Evolutionary conservation across 1,140 invertebrate genomes (phyloP).

Genomic region (Cotesia typhae): DNA sequence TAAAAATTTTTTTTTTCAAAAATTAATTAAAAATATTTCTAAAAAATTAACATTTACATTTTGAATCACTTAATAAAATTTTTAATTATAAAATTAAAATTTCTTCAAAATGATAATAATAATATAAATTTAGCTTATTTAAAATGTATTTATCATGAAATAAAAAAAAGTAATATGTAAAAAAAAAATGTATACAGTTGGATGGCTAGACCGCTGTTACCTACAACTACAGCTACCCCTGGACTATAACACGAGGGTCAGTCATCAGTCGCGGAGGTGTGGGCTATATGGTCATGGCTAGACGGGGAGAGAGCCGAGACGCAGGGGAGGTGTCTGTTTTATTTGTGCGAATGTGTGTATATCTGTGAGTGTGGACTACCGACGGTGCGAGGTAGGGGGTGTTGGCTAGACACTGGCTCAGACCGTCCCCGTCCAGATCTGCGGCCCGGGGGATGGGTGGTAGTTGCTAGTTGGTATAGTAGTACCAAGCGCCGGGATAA

Average conservation of each 20-base stretch:
- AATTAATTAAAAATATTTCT: too few species aligned
- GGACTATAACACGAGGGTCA: slow-evolving; percentile 13
- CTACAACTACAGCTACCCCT: slow-evolving; percentile 1
- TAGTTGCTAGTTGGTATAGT: too few species aligned
- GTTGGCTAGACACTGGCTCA: slow-evolving; percentile 59
- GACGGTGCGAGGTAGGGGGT: slow-evolving; percentile 51
- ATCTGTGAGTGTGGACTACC: slow-evolving; percentile 27
- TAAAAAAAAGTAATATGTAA: too few species aligned
- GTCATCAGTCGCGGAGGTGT: not conserved
- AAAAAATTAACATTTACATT: too few species aligned
- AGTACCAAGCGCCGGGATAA: not conserved
- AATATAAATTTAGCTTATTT: not conserved
- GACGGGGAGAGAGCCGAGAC: slow-evolving; percentile 33
- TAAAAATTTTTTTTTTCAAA: too few species aligned
- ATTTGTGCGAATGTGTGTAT: slow-evolving; percentile 16
- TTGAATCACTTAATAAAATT: too few species aligned
- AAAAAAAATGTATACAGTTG: slow-evolving; percentile 1
- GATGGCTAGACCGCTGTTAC: not conserved
- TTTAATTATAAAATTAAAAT: too few species aligned
- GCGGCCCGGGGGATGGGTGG: slow-evolving; percentile 52
- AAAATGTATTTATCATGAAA: too few species aligned
- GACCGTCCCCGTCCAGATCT: slow-evolving; percentile 47
- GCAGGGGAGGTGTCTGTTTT: slow-evolving; percentile 34
- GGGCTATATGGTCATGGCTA: not conserved
- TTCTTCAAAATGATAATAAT: not conserved